A percentile compares a stretch with the other conserved stretches of the same genome.
These are phyloP conservation scores for Anguilla megastoma DNA, from an alignment of 2,797 vertebrate genomes.

Conservation along the genomic window DNA sequence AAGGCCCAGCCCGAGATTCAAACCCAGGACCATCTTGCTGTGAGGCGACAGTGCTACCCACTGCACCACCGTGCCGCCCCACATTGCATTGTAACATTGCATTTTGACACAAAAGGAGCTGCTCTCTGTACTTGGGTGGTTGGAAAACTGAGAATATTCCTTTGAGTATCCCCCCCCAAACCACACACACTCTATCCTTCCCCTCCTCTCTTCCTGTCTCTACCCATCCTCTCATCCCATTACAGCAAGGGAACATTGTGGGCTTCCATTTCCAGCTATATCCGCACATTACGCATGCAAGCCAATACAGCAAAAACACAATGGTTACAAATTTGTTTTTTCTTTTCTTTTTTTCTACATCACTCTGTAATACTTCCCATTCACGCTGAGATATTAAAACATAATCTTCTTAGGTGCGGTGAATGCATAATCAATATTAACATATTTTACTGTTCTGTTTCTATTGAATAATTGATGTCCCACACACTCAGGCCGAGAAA, in stretches of 20 bases:
- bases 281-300: constrained; percentile 19
- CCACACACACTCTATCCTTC: neutral
- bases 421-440: constrained; percentile 79
- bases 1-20: no score
- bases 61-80: neutral
- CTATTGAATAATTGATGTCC: constrained; percentile 80
- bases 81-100: constrained; percentile 51
- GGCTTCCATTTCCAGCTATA: constrained; percentile 19
- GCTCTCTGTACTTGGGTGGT: constrained; percentile 48
- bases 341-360: constrained; percentile 62
- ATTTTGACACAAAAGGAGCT: constrained; percentile 69
- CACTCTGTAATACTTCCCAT: constrained; percentile 66
- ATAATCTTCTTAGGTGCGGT: constrained; percentile 76
- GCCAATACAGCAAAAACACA: constrained; percentile 13
- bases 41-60: no score
- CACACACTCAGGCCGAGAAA: constrained; percentile 75
- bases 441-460: constrained; percentile 73
- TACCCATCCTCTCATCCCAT: constrained; percentile 58
- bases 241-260: constrained; percentile 50
- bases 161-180: constrained; percentile 37
- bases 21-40: no score
- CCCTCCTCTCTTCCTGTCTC: constrained; percentile 44
- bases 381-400: constrained; percentile 72
- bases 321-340: constrained; percentile 38
- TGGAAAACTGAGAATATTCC: constrained; percentile 25